Evolutionary conservation across 2,797 vertebrate species (phyloP), one percentile per base, ranked within the genome.

Genomic region (Micrastur ruficollis): DNA sequence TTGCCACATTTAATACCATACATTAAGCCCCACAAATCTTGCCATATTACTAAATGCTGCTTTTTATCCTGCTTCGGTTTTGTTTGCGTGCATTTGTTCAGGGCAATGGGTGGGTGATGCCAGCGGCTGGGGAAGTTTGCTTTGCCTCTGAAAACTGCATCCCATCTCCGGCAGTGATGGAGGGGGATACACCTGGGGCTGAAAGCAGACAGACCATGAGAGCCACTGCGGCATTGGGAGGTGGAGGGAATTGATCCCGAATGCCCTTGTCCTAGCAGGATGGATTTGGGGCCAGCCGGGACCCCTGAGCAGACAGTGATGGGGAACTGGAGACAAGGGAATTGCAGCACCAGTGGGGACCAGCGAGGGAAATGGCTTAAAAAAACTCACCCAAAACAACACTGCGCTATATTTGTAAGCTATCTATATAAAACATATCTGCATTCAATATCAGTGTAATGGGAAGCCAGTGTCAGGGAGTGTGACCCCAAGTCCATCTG

Each of bases 391-490:
- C 52, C 50, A 4, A 47, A 46, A 36, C 83, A 82, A 70, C 81
- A 6, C 40, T 11, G 56, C 0, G 75, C 65, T 89, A 29, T 31
- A 71, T 95, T 92, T 92, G 91, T 91, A 75, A 74, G 91, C 58
- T 81, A 75, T 84, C 93, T 78, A 14, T 74, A 67, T 67, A 87
- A 84, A 81, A 53, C 82, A 8, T 95, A 93, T 96, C 96, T 97
- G 96, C 93, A 71, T 91, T 36, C 92, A 95, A 78, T 95, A 94
- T 89, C 94, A 71, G 81, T 92, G 91, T 86, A 96, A 97, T 92
- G 92, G 96, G 95, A 96, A 97, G 95, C 94, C 84, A 90, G 86
- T 92, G 95, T 95, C 94, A 92, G 88, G 76, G 83, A 86, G 89
- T 53, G 93, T 86, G 96, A 97, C 96, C 96, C 74, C 2, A 5